These are phyloP conservation scores for Monodelphis domestica DNA, from an alignment of 2,797 vertebrate genomes.

Conservation along the genomic window DNA sequence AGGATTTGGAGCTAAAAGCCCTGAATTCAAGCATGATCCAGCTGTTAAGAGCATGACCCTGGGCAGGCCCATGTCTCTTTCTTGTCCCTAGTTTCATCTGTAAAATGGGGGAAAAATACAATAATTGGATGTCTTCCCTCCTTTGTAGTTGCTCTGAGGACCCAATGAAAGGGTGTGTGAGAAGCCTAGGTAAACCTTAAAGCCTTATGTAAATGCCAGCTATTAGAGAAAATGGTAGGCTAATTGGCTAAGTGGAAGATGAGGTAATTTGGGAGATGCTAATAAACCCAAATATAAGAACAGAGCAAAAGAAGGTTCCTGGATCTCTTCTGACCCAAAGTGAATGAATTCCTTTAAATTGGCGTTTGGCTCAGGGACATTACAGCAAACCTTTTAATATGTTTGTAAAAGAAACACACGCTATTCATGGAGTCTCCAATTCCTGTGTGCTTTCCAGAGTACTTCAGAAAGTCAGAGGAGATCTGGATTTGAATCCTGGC, in stretches of 20 bases:
- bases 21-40: not conserved
- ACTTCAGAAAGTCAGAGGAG: not conserved
- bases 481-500: not conserved
- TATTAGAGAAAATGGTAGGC: not conserved
- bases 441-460: not conserved
- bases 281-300: not conserved
- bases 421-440: not conserved
- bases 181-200: not conserved
- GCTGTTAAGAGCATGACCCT: not conserved
- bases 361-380: not conserved
- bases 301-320: not conserved
- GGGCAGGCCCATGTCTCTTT: no score
- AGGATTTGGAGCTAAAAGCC: not conserved
- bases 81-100: not conserved
- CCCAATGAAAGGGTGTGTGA: not conserved
- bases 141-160: not conserved
- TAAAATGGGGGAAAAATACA: not conserved
- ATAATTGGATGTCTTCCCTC: not conserved
- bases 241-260: not conserved
- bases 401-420: not conserved
- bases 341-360: not conserved
- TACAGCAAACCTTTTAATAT: not conserved
- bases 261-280: constrained; percentile 2
- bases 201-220: not conserved
- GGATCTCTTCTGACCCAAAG: not conserved